These are phyloP conservation scores for Baccha elongata DNA, from an alignment of 2,888 invertebrate genomes.

Conservation along the genomic window DNA sequence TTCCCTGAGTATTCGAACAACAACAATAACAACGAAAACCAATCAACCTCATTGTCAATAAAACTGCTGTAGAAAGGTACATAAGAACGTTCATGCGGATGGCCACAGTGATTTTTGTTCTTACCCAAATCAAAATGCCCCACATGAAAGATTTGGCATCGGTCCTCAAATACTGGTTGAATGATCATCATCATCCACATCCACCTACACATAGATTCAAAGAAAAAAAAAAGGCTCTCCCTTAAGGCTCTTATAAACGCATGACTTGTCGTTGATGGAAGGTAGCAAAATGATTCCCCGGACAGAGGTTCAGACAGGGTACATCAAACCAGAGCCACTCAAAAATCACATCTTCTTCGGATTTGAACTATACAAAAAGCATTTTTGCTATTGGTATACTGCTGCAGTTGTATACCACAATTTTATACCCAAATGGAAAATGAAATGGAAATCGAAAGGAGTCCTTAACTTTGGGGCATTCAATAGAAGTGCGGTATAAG, in stretches of 20 bases:
- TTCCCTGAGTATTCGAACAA: background rate
- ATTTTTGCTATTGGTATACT: background rate
- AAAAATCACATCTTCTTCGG: conserved; percentile 22
- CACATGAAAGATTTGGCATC: conserved; percentile 25
- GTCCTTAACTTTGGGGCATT: conserved; percentile 7
- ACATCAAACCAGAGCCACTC: conserved; percentile 35
- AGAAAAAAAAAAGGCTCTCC: conserved; percentile 10
- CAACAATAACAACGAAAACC: conserved; percentile 23
- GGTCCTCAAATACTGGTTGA: conserved; percentile 19
- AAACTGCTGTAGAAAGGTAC: background rate
- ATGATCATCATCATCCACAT: conserved; percentile 13
- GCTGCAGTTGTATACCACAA: conserved; percentile 46
- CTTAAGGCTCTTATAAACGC: conserved; percentile 13
- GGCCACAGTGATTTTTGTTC: conserved; percentile 19
- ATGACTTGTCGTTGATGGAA: conserved; percentile 39
- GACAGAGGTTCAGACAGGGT: background rate
- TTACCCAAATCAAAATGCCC: conserved; percentile 41
- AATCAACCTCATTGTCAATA: conserved; percentile 39
- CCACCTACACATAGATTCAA: background rate
- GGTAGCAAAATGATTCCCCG: conserved; percentile 7
- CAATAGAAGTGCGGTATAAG: background rate
- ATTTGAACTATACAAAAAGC: conserved; percentile 14
- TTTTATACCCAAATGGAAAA: conserved; percentile 50
- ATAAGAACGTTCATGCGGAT: background rate
- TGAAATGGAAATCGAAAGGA: conserved; percentile 55